A percentile compares a stretch with the other conserved stretches of the same genome.
These are phyloP conservation scores for Aurelia sp. DNA, from an alignment of 30 jellyfish, hydroid and myxozoan species.

Conservation along the genomic window DNA sequence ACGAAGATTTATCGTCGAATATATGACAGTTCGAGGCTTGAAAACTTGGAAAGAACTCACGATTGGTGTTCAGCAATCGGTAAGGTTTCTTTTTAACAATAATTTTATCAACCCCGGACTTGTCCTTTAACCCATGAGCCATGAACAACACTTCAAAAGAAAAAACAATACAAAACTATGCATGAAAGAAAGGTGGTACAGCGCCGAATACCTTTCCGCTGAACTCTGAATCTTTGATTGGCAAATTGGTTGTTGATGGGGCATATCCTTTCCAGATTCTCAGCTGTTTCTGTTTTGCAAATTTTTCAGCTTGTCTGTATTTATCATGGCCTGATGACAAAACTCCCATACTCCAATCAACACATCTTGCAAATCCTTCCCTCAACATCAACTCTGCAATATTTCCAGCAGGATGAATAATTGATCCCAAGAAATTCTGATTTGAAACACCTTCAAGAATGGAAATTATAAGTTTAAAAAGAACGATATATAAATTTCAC, in stretches of 20 bases:
- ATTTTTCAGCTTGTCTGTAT: conserved; percentile 89
- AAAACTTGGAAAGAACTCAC: no score
- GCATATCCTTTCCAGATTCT: conserved; percentile 88
- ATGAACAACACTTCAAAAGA: no score
- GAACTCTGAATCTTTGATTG: conserved; percentile 80
- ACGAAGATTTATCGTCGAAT: no score
- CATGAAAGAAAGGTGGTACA: not conserved
- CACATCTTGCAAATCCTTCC: conserved; percentile 94
- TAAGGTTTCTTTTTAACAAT: no score
- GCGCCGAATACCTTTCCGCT: conserved; percentile 67
- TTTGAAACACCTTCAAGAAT: conserved; percentile 87
- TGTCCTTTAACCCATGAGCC: no score
- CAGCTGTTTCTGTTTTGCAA: conserved; percentile 81
- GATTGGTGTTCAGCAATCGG: no score
- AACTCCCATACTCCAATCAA: conserved; percentile 96
- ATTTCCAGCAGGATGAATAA: conserved; percentile 94
- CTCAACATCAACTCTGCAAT: conserved; percentile 86
- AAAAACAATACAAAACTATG: not conserved
- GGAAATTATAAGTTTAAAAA: no score
- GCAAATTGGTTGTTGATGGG: conserved; percentile 39
- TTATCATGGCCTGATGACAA: conserved; percentile 83
- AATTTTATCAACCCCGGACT: no score
- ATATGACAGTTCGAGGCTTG: no score
- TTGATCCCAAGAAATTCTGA: conserved; percentile 85
- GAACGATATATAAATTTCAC: no score